Base-by-base conservation (phyloP, 1,140 invertebrate species). In the Pseudomyrmex sp. region DNA sequence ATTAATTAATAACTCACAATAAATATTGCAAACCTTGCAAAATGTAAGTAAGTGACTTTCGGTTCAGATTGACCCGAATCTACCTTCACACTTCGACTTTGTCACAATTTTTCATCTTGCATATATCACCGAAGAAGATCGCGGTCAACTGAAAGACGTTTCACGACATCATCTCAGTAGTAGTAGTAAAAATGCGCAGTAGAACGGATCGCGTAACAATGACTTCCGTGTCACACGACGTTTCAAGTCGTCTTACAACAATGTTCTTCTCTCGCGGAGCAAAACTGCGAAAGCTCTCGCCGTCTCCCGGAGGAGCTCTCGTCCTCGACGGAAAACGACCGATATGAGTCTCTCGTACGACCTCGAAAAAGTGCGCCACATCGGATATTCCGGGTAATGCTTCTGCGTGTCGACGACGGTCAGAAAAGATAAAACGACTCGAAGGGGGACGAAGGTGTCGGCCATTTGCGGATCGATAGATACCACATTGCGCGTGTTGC, bases 371-470 rank as follows among this genome's bases (percentile, higher is more conserved):
- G 58, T 62, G 69, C 58, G 20, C 35, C 52, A 50, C 76, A 46
- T 48, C 65, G 83, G 54, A 82, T 72, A 63, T 82, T 72, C 68
- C 44, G 56, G 46, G 56, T 85, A 82, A 86, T 48, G 74, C 35
- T 62, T 68, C 13, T 59, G 26, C 61, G 58, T 72, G 73, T 72
- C 61, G 73, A 61, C 61, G 73, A 61, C 35, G 18, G 56, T 2
- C 35, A 62, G n/a, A 18, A 9, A 65, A 72, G 63, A 68, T 52
- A 72, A 35, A 35, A 59, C 54, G 76, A 70, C 54, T 76, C 50
- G 52, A 76, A 76, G 50, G 18, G n/a, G 61, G 2, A 12, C 12
- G 10, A 69, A 58, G 9, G 12, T 35, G 35, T 15, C 20, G n/a
- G 5, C 66, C 66, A 72, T 70, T 80, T 79, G 35, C 20, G 54